Percentiles rank a stretch among this genome's conserved stretches.
Conservation (phyloP, 2,797 vertebrate genomes). For the Tokudaia muenninki region DNA sequence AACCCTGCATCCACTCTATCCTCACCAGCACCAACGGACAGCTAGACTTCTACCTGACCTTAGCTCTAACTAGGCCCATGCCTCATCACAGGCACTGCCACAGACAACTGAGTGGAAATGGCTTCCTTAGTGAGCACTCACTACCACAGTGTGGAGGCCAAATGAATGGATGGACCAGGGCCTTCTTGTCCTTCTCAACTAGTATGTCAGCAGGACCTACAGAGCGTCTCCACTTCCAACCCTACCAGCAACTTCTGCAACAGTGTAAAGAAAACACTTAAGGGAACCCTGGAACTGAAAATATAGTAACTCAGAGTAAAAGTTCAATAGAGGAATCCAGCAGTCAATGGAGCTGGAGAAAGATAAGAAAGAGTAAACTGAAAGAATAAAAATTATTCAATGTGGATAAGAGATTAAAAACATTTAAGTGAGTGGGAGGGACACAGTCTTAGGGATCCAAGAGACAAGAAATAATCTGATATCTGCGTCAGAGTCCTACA, state of each 20-base stretch:
- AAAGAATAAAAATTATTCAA: conserved; percentile 1
- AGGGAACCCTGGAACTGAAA: background rate
- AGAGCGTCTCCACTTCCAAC: background rate
- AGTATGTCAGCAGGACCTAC: background rate
- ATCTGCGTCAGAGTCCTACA: background rate
- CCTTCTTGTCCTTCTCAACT: background rate
- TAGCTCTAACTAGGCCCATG: background rate
- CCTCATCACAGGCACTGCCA: background rate
- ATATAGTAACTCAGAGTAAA: background rate
- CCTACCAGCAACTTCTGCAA: background rate
- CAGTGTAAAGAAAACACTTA: background rate
- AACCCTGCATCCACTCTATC: background rate
- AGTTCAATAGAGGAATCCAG: background rate
- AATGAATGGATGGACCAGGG: background rate
- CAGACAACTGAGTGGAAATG: background rate
- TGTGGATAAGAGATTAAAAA: background rate
- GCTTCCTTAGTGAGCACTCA: background rate
- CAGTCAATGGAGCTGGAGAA: background rate
- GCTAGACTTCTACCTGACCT: background rate
- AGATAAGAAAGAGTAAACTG: background rate
- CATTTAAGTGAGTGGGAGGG: background rate
- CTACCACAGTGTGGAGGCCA: background rate
- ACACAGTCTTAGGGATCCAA: background rate
- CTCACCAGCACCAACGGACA: background rate
- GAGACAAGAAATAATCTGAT: conserved; percentile 37